Percentiles rank a stretch among this genome's conserved stretches.
Conservation (phyloP, 2,888 invertebrate species). For the Parapristionchus giblindavisi region DNA sequence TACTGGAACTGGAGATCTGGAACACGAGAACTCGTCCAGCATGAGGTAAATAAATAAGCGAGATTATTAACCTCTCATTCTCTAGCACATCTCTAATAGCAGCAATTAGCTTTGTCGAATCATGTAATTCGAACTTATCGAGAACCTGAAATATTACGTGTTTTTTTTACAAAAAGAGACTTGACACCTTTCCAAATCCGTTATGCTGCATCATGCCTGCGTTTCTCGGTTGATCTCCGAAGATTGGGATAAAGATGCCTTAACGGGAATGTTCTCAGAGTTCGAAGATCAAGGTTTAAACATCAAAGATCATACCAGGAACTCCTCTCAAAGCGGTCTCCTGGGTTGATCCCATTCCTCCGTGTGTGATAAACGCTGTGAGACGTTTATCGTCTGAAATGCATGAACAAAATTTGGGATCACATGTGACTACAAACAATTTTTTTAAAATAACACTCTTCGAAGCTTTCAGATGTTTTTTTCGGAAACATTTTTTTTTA, state of each 20-base stretch:
- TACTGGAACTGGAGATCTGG: no score
- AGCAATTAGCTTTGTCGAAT: neutral
- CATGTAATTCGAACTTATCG: neutral
- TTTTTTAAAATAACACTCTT: neutral
- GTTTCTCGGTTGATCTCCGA: slow-evolving; percentile 19
- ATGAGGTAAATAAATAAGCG: neutral
- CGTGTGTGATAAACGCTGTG: slow-evolving; percentile 21
- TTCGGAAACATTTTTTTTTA: no score
- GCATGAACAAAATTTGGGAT: no score
- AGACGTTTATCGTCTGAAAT: slow-evolving; percentile 4
- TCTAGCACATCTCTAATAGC: neutral
- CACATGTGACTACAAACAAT: no score
- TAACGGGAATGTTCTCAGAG: no score
- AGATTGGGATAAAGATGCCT: slow-evolving; percentile 4
- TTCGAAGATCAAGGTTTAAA: no score
- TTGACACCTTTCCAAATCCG: slow-evolving; percentile 19
- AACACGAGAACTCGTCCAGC: no score
- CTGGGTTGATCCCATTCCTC: slow-evolving; percentile 12
- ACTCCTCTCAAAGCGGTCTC: slow-evolving; percentile 22
- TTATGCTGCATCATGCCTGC: slow-evolving; percentile 10
- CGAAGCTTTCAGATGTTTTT: no score
- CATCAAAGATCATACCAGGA: neutral
- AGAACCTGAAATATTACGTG: neutral
- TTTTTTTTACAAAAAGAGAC: no score
- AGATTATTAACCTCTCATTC: neutral